phyloP scores from a whole-genome alignment of 2,888 invertebrate species.

The Ennomos quercinarius region DNA sequence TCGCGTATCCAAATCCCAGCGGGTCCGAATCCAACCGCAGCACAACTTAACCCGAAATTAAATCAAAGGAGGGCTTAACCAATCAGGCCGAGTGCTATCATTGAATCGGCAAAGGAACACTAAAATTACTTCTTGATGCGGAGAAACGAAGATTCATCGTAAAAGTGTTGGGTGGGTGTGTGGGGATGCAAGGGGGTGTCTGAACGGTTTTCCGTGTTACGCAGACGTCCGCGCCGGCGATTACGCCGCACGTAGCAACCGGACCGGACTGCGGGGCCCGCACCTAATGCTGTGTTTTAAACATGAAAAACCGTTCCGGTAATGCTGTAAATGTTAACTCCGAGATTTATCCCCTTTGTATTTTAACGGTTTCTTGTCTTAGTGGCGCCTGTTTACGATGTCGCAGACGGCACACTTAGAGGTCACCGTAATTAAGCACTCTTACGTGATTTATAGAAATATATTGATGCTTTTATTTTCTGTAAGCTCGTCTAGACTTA shows the following conservation, averaged over 20 bases:
- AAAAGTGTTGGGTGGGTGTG: conserved; percentile 76
- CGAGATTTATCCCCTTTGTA: conserved; percentile 66
- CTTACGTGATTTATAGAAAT: conserved; percentile 34
- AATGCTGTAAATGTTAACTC: conserved; percentile 76
- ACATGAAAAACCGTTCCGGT: conserved; percentile 83
- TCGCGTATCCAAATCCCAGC: conserved; percentile 69
- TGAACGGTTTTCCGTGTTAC: conserved; percentile 85
- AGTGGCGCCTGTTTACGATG: conserved; percentile 46
- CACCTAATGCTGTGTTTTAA: conserved; percentile 80
- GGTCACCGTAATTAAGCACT: conserved; percentile 40
- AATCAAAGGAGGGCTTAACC: conserved; percentile 85
- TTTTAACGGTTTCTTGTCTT: conserved; percentile 59
- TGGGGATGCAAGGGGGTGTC: conserved; percentile 61
- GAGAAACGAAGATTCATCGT: conserved; percentile 86
- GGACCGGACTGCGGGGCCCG: conserved; percentile 66
- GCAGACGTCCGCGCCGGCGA: conserved; percentile 78
- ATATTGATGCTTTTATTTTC: conserved; percentile 17
- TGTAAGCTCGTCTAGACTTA: conserved; percentile 14
- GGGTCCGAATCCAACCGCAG: conserved; percentile 73
- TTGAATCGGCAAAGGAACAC: conserved; percentile 85
- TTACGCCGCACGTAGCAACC: conserved; percentile 78
- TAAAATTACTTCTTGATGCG: conserved; percentile 86
- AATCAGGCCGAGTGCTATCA: conserved; percentile 85
- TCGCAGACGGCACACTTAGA: conserved; percentile 36
- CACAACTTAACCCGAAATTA: conserved; percentile 84